Evolutionary conservation across 2,797 vertebrate genomes (phyloP).

Genomic region (Rhinella marina): DNA sequence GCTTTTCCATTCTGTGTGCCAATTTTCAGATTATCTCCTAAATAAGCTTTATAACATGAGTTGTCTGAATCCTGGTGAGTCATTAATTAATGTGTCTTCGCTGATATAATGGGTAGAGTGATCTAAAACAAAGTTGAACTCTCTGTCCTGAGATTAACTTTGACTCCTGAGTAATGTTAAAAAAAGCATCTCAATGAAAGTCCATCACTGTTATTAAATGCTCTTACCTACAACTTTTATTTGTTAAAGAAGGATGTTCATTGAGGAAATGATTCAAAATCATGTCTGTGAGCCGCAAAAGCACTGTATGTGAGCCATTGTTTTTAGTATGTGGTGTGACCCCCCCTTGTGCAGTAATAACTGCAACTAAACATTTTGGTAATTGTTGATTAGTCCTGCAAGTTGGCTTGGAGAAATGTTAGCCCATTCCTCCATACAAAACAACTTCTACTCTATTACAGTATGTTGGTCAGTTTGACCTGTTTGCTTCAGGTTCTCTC

Average conservation of each 20-base stretch:
- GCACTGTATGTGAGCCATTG: too few relatives aligned
- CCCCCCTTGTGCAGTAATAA: too few relatives aligned
- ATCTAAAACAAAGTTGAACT: background rate
- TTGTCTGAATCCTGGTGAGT: background rate
- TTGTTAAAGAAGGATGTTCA: background rate
- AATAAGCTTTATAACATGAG: background rate
- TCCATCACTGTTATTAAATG: background rate
- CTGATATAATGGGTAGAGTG: background rate
- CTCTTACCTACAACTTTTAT: background rate
- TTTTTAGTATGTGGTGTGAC: too few relatives aligned
- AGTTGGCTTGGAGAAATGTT: too few relatives aligned
- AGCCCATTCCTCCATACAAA: too few relatives aligned
- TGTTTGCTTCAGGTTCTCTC: too few relatives aligned
- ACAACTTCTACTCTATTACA: too few relatives aligned
- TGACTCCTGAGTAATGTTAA: conserved; percentile 2
- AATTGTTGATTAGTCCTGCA: too few relatives aligned
- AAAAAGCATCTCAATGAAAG: background rate
- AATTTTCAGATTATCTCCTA: conserved; percentile 1
- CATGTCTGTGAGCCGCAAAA: too few relatives aligned
- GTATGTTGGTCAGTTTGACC: too few relatives aligned
- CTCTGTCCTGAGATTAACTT: conserved; percentile 13
- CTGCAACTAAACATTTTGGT: too few relatives aligned
- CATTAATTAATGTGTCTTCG: background rate
- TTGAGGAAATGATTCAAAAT: too few relatives aligned
- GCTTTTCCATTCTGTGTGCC: background rate